Conservation (phyloP, 2,113 vertebrate species). For the Mohoua ochrocephala region DNA sequence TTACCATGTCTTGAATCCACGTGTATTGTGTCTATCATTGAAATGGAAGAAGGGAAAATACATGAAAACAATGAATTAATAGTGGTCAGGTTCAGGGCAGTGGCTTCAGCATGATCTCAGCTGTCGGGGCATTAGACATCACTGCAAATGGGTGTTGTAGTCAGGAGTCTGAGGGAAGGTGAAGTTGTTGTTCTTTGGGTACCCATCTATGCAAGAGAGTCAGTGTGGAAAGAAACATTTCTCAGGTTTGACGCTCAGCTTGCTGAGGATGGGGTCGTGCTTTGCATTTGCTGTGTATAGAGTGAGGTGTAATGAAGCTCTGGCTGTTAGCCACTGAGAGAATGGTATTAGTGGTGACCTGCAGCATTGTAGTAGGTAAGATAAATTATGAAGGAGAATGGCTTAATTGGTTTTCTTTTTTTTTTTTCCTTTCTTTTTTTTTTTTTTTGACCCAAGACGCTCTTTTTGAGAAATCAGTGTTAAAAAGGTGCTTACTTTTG, state of each 20-base stretch:
- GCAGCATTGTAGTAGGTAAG: not conserved
- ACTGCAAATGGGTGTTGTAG: not conserved
- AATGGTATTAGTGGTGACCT: not conserved
- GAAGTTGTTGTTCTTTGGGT: not conserved
- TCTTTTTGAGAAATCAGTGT: not conserved
- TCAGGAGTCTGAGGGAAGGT: not conserved
- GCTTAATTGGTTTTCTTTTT: not conserved
- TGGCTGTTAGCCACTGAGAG: not conserved
- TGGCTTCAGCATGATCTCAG: accelerated
- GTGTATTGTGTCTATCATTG: not conserved
- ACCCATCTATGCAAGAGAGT: not conserved
- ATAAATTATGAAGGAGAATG: not conserved
- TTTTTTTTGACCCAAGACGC: not conserved
- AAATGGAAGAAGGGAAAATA: not conserved
- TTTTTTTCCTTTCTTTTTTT: not conserved
- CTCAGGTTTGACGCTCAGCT: not conserved
- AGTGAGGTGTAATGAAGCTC: not conserved
- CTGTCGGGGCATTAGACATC: not conserved
- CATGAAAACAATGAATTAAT: not conserved
- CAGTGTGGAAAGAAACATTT: not conserved
- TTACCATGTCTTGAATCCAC: not conserved
- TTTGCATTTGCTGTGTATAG: not conserved
- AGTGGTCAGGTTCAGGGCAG: not conserved
- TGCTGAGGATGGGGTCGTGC: not conserved
- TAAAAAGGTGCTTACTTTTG: not conserved